Percentiles rank a stretch among this genome's conserved stretches.
Conservation (phyloP, 2,888 invertebrate species). For the Thyatira batis region DNA sequence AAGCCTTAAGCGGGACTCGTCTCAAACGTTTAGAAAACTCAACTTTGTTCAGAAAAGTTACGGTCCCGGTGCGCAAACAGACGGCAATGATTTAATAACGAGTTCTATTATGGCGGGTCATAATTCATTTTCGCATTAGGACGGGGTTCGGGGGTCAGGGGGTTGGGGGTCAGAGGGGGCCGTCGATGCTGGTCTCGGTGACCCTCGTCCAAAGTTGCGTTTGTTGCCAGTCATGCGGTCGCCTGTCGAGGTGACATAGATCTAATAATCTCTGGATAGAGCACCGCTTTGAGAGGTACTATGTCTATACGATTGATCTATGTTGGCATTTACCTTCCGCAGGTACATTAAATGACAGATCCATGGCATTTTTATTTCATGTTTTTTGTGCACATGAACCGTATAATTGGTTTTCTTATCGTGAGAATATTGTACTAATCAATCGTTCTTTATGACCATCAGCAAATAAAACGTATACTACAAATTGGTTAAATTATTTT, state of each 20-base stretch:
- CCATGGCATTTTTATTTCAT: too few species aligned
- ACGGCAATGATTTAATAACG: slow-evolving; percentile 55
- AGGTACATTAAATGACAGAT: too few species aligned
- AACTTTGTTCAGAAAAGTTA: neutral
- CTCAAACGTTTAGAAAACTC: slow-evolving; percentile 3
- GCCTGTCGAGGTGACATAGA: slow-evolving; percentile 10
- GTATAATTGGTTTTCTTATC: too few species aligned
- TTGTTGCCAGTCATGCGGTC: slow-evolving; percentile 32
- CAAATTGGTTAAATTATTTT: too few species aligned
- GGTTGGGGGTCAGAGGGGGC: slow-evolving; percentile 8
- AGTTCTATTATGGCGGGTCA: slow-evolving; percentile 51
- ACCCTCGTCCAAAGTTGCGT: slow-evolving; percentile 24
- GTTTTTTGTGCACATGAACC: too few species aligned
- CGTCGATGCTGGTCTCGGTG: slow-evolving; percentile 7
- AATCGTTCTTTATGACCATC: too few species aligned
- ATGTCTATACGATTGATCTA: too few species aligned
- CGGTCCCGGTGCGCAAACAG: slow-evolving; percentile 7
- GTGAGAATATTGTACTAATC: too few species aligned
- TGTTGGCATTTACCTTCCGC: too few species aligned
- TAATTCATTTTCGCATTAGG: slow-evolving; percentile 64
- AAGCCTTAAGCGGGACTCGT: neutral
- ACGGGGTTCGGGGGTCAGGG: slow-evolving; percentile 17
- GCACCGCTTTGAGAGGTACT: too few species aligned
- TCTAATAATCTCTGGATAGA: neutral
- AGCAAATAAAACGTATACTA: too few species aligned